Percentiles rank a stretch among this genome's conserved stretches.
These are phyloP conservation scores for Polymixis lichenea DNA, from an alignment of 2,888 invertebrate species.

Conservation along the genomic window DNA sequence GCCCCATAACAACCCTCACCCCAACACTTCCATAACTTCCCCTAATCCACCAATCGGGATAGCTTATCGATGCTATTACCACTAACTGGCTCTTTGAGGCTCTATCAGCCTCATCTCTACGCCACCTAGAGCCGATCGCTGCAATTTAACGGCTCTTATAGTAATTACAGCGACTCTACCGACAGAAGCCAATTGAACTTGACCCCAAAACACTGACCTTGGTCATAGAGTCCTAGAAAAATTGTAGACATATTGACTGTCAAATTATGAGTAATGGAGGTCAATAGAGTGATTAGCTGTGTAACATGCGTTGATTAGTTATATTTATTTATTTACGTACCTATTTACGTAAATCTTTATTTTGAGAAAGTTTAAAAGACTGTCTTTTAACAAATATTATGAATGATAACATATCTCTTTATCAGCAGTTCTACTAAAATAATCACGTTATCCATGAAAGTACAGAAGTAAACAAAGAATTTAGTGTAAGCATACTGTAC, in stretches of 20 bases:
- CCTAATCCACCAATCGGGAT: neutral
- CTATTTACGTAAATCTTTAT: slow-evolving; percentile 1
- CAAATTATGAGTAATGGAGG: slow-evolving; percentile 28
- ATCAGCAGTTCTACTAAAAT: slow-evolving; percentile 30
- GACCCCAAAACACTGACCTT: slow-evolving; percentile 55
- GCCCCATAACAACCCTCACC: neutral
- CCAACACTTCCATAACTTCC: neutral
- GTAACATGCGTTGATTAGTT: too few relatives aligned
- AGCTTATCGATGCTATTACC: slow-evolving; percentile 22
- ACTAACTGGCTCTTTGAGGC: slow-evolving; percentile 6
- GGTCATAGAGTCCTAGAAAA: slow-evolving; percentile 9
- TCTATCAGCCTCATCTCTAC: slow-evolving; percentile 1
- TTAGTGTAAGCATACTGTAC: neutral
- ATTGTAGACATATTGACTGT: neutral
- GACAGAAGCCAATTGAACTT: slow-evolving; percentile 41
- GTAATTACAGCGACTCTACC: slow-evolving; percentile 29
- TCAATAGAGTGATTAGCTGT: slow-evolving; percentile 25
- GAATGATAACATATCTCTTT: slow-evolving; percentile 10
- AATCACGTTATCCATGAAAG: neutral
- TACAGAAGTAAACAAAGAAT: slow-evolving; percentile 35
- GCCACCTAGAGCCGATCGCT: slow-evolving; percentile 9
- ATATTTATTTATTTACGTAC: neutral
- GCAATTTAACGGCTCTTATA: slow-evolving; percentile 12
- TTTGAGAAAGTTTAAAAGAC: neutral
- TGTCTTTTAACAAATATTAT: slow-evolving; percentile 19